Percentiles rank a stretch among this genome's conserved stretches.
Evolutionary conservation across 2,113 vertebrate species (phyloP).

Genomic region (Riparia riparia): DNA sequence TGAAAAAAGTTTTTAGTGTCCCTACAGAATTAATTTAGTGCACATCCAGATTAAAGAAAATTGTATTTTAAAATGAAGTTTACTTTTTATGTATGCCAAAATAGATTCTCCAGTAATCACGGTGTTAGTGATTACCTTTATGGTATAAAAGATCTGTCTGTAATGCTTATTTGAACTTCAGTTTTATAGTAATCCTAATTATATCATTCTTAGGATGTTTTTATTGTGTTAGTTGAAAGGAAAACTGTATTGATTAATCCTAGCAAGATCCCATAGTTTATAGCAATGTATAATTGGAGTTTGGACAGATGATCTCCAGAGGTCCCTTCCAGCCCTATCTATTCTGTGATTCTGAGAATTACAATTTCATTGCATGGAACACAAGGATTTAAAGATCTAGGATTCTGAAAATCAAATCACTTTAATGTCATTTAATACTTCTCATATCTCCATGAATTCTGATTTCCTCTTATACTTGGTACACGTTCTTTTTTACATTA

Average conservation of each 20-base stretch:
- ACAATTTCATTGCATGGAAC: background rate
- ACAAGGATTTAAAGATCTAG: conserved; percentile 25
- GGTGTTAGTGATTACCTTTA: background rate
- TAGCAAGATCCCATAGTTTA: background rate
- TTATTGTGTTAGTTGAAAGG: conserved; percentile 23
- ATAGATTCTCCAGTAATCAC: background rate
- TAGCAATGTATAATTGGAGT: background rate
- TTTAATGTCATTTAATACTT: conserved; percentile 29
- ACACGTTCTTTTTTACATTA: background rate
- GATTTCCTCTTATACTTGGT: conserved; percentile 21
- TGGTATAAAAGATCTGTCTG: background rate
- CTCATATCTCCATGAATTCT: background rate
- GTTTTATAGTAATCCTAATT: background rate
- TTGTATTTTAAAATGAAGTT: background rate
- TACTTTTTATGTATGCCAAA: background rate
- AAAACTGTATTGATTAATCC: background rate
- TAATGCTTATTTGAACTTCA: background rate
- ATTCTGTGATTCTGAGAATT: background rate
- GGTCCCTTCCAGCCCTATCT: background rate
- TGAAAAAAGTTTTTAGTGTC: background rate
- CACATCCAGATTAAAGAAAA: background rate
- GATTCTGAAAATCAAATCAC: conserved; percentile 6
- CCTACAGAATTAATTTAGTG: background rate
- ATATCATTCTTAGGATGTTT: background rate
- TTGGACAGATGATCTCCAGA: background rate